Conservation (phyloP, 2,113 vertebrate species). For the Dipodomys ordii region DNA sequence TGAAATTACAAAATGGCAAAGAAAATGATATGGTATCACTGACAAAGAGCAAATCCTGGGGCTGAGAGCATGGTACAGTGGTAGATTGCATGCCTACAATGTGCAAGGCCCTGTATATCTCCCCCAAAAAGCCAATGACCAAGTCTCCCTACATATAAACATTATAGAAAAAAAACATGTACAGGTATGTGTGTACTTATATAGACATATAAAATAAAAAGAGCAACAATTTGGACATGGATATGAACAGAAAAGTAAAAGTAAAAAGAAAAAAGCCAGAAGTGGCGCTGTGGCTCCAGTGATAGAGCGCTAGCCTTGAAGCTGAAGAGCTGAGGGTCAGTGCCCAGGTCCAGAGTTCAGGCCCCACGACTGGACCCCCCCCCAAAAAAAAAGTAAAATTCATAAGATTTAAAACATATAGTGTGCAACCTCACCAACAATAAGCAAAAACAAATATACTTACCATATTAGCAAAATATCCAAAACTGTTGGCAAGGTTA, state of each 20-base stretch:
- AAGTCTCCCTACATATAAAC: conserved; percentile 2
- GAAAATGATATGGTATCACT: not conserved
- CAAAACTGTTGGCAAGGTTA: conserved; percentile 5
- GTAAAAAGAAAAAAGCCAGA: not conserved
- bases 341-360: too few relatives aligned
- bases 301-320: too few relatives aligned
- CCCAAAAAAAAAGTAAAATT: too few relatives aligned
- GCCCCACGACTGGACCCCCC: too few relatives aligned
- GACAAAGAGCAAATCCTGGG: not conserved
- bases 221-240: conserved; percentile 1
- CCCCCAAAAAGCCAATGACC: not conserved
- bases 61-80: not conserved
- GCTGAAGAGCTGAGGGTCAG: too few relatives aligned
- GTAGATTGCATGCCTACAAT: not conserved
- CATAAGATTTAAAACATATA: not conserved
- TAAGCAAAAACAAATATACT: not conserved
- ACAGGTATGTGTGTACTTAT: not conserved
- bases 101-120: not conserved
- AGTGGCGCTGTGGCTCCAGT: too few relatives aligned
- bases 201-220: not conserved
- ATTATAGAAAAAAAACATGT: not conserved
- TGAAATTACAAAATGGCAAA: not conserved
- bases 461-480: conserved; percentile 26
- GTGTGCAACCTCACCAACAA: not conserved
- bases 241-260: conserved; percentile 9